Conservation (phyloP, 1,140 invertebrate species). For the Orius insidiosus region DNA sequence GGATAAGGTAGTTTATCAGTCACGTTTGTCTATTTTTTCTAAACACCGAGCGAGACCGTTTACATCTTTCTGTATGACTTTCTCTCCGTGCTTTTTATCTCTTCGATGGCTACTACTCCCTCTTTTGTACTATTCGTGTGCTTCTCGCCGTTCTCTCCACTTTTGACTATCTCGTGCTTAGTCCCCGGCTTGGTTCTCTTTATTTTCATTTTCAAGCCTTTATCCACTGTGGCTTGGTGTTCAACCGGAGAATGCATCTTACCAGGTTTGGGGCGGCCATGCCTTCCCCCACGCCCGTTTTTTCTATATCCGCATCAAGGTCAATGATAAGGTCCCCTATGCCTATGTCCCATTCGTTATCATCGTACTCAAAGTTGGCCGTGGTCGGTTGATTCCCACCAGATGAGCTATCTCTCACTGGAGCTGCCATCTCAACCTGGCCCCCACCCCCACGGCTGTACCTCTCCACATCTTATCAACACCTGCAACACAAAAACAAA, state of each 20-base stretch:
- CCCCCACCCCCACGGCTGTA: slow-evolving; percentile 26
- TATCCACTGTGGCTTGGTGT: slow-evolving; percentile 79
- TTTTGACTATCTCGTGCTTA: slow-evolving; percentile 89
- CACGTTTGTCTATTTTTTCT: slow-evolving; percentile 19
- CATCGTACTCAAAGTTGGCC: slow-evolving; percentile 82
- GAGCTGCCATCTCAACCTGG: slow-evolving; percentile 30
- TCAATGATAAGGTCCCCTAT: slow-evolving; percentile 89
- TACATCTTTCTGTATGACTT: slow-evolving; percentile 22
- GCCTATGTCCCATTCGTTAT: slow-evolving; percentile 78
- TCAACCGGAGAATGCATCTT: slow-evolving; percentile 51
- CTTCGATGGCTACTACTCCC: slow-evolving; percentile 49
- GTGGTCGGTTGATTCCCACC: slow-evolving; percentile 31
- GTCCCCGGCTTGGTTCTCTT: slow-evolving; percentile 86
- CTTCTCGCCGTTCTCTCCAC: slow-evolving; percentile 23
- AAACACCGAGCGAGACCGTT: slow-evolving; percentile 27
- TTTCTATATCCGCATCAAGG: slow-evolving; percentile 90
- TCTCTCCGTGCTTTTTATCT: slow-evolving; percentile 35
- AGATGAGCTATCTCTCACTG: slow-evolving; percentile 39
- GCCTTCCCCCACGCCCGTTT: slow-evolving; percentile 31
- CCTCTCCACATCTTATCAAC: slow-evolving; percentile 21
- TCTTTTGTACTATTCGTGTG: slow-evolving; percentile 29
- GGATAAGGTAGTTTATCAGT: slow-evolving; percentile 15
- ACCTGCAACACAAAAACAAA: slow-evolving; percentile 11
- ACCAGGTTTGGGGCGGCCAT: slow-evolving; percentile 29
- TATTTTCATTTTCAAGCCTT: slow-evolving; percentile 95